Percentiles rank a stretch among this genome's conserved stretches.
Evolutionary conservation across 2,113 vertebrate species (phyloP).

Genomic region (Indri indri): DNA sequence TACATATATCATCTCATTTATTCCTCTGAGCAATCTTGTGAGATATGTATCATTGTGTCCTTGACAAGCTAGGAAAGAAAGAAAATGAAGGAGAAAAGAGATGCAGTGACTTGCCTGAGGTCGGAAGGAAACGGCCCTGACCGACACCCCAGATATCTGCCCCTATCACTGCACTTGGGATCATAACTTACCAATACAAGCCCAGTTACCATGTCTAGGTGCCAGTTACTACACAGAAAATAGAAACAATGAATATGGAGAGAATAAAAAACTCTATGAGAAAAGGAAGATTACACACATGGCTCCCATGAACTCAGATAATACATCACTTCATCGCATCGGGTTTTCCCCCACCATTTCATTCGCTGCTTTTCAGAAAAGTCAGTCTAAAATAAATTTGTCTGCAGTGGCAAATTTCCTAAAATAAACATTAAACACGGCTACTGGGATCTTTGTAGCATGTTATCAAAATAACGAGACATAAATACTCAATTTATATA

Average conservation of each 20-base stretch:
- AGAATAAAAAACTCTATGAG: background rate
- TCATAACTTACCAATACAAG: background rate
- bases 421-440: slow-evolving; percentile 63
- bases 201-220: background rate
- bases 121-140: background rate
- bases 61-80: background rate
- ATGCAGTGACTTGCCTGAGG: background rate
- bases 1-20: background rate
- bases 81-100: background rate
- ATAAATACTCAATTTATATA: slow-evolving; percentile 51
- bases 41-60: background rate
- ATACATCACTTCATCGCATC: background rate
- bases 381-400: slow-evolving; percentile 58
- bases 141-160: background rate
- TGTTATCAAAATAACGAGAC: slow-evolving; percentile 65
- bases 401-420: slow-evolving; percentile 40
- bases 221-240: background rate
- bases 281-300: background rate
- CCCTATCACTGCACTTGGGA: background rate
- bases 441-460: slow-evolving; percentile 31
- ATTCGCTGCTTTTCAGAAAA: slow-evolving; percentile 41
- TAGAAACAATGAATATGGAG: background rate
- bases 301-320: slow-evolving; percentile 12
- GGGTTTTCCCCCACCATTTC: background rate
- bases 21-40: background rate